phyloP scores from a whole-genome alignment of 2,113 vertebrate genomes.

The Mus pahari region DNA sequence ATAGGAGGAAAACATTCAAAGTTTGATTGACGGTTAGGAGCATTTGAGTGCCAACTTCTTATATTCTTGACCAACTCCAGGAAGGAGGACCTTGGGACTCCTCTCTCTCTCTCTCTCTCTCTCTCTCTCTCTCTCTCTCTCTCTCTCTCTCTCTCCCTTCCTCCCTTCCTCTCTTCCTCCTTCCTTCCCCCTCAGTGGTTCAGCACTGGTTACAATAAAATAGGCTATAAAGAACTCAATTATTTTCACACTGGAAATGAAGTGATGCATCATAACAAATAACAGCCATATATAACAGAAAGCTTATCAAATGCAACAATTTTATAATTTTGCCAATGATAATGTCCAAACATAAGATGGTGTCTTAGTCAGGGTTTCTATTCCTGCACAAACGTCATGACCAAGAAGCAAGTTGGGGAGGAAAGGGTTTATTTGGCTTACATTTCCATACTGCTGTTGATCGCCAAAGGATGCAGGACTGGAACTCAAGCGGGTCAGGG shows the following conservation, averaged over 20 bases:
- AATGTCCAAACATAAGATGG: constrained; percentile 1
- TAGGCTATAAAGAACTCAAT: neutral
- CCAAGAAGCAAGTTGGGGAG: no score
- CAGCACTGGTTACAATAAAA: neutral
- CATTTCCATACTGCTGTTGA: no score
- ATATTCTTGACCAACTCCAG: neutral
- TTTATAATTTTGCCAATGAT: constrained; percentile 49
- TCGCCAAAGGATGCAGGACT: no score
- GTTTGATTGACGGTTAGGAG: neutral
- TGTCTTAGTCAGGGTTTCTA: no score
- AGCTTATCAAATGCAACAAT: constrained; percentile 25
- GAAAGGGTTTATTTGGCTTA: no score
- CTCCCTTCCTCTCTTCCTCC: no score
- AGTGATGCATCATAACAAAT: constrained; percentile 20
- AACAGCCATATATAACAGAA: neutral
- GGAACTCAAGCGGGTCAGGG: no score
- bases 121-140: no score
- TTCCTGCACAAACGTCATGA: no score
- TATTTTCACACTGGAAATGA: constrained; percentile 37
- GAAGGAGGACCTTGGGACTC: accelerated
- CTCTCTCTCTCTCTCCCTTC: no score
- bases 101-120: no score
- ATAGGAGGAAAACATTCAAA: neutral
- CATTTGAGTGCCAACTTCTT: neutral
- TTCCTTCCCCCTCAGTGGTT: neutral